Conservation (phyloP, 2,113 vertebrate species). For the Aplodontia rufa region DNA sequence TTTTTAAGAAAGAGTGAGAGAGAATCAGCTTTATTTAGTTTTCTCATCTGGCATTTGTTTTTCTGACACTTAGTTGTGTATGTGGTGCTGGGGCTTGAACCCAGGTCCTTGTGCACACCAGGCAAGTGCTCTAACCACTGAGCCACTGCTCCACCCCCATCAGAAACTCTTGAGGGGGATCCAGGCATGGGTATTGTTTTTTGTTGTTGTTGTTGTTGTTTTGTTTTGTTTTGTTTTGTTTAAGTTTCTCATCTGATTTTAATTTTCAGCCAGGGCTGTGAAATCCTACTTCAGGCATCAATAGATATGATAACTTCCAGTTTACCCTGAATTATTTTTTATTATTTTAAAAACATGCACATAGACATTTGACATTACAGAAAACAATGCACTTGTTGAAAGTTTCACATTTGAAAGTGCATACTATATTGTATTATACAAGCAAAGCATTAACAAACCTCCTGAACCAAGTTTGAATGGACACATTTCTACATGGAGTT, state of each 20-base stretch:
- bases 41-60: no score
- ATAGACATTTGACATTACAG: background rate
- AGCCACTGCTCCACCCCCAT: no score
- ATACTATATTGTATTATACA: background rate
- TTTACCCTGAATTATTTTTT: slow-evolving; percentile 33
- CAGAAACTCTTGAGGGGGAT: background rate
- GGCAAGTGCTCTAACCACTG: no score
- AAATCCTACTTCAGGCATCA: background rate
- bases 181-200: no score
- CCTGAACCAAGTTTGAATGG: background rate
- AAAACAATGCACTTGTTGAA: background rate
- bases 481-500: background rate
- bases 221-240: no score
- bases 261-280: background rate
- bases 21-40: no score
- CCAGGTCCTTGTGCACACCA: no score
- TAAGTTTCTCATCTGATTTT: background rate
- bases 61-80: no score
- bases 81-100: no score
- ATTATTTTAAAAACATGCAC: background rate
- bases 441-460: background rate
- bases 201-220: no score
- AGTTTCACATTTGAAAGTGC: slow-evolving; percentile 1
- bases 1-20: no score
- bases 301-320: slow-evolving; percentile 30